These are phyloP conservation scores for Marmota flaviventris DNA, from an alignment of 2,113 vertebrate genomes.

Conservation along the genomic window DNA sequence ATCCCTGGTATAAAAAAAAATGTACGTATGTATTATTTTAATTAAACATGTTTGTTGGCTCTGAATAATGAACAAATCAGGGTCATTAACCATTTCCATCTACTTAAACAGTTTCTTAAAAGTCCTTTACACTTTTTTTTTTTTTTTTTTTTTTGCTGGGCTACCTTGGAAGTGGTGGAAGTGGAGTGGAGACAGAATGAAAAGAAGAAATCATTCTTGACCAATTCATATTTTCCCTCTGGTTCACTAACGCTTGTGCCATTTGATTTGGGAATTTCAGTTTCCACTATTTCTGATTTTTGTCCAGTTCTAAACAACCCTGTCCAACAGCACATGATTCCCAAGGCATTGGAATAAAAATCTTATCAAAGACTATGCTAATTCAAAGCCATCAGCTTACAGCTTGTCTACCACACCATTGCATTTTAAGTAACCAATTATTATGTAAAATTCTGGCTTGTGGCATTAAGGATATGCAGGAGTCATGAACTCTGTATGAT, in stretches of 20 bases:
- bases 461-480: slow-evolving; percentile 60
- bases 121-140: neutral
- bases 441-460: slow-evolving; percentile 72
- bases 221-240: slow-evolving; percentile 29
- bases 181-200: neutral
- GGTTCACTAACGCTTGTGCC: slow-evolving; percentile 6
- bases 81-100: neutral
- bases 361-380: slow-evolving; percentile 69
- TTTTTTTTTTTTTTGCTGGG: neutral
- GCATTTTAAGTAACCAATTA: slow-evolving; percentile 80
- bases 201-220: neutral
- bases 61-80: neutral
- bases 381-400: slow-evolving; percentile 75
- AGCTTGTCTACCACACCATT: slow-evolving; percentile 31
- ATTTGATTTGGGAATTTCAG: slow-evolving; percentile 9
- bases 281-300: slow-evolving; percentile 52
- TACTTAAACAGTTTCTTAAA: neutral
- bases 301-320: slow-evolving; percentile 16
- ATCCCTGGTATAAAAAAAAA: no score
- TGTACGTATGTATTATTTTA: neutral
- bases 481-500: slow-evolving; percentile 62
- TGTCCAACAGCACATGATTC: slow-evolving; percentile 40
- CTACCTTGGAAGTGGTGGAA: neutral
- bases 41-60: neutral
- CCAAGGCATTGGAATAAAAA: slow-evolving; percentile 67